These are phyloP conservation scores for Oryzias curvinotus DNA, from an alignment of 2,113 vertebrate genomes.

Conservation along the genomic window DNA sequence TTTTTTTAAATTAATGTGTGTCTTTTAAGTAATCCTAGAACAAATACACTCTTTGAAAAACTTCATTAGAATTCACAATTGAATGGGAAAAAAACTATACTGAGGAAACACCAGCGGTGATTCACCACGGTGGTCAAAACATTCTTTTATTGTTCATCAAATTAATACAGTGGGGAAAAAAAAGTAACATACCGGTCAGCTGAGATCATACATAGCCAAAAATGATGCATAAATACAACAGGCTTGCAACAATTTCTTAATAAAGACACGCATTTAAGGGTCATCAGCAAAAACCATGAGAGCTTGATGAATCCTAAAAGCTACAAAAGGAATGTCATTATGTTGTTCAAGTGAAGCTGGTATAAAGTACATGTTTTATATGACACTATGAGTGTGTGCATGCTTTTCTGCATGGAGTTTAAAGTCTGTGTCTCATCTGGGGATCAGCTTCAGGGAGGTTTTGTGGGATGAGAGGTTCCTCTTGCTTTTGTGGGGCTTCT, in stretches of 20 bases:
- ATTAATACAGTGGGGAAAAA: slow-evolving; percentile 41
- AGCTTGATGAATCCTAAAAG: slow-evolving; percentile 33
- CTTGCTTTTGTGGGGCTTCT: slow-evolving; percentile 65
- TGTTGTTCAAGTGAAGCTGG: slow-evolving; percentile 33
- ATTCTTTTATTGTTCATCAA: slow-evolving; percentile 56
- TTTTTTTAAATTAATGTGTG: too few relatives aligned
- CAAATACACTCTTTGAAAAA: neutral
- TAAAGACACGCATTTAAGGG: slow-evolving; percentile 41
- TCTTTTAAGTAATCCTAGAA: too few relatives aligned
- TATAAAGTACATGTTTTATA: slow-evolving; percentile 21
- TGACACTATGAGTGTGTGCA: slow-evolving; percentile 15
- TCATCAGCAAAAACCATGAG: slow-evolving; percentile 40
- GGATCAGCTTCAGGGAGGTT: slow-evolving; percentile 70
- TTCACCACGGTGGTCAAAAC: slow-evolving; percentile 36
- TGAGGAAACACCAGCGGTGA: neutral
- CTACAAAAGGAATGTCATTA: slow-evolving; percentile 47
- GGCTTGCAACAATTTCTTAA: slow-evolving; percentile 41
- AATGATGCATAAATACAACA: slow-evolving; percentile 69
- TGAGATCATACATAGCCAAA: slow-evolving; percentile 51
- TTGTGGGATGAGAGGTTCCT: slow-evolving; percentile 63
- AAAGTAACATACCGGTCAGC: slow-evolving; percentile 48
- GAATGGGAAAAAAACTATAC: neutral
- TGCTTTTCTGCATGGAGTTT: slow-evolving; percentile 9
- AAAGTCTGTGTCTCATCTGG: slow-evolving; percentile 72
- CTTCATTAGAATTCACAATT: neutral